Evolutionary conservation across 2,888 invertebrate genomes (phyloP).

Genomic region (Alitta virens): DNA sequence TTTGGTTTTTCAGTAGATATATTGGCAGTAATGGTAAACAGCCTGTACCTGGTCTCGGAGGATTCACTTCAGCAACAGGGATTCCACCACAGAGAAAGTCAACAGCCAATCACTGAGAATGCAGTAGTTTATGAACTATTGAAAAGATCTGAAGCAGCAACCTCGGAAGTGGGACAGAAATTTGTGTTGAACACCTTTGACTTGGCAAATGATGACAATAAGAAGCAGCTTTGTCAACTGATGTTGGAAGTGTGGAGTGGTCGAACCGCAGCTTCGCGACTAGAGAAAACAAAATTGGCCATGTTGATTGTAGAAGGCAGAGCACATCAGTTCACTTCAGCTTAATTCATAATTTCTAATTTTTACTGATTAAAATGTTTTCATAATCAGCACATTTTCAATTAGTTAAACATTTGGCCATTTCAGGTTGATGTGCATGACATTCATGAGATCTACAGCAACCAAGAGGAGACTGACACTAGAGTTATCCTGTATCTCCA

Average conservation of each 20-base stretch:
- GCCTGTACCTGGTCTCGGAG: constrained; percentile 12
- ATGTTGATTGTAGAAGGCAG: constrained; percentile 12
- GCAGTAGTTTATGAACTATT: constrained; percentile 13
- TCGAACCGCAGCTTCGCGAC: constrained; percentile 9
- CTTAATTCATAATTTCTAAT: no score
- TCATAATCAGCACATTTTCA: no score
- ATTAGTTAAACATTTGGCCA: no score
- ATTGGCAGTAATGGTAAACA: constrained; percentile 13
- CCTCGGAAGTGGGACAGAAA: constrained; percentile 14
- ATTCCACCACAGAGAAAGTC: constrained; percentile 8
- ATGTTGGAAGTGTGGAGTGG: constrained; percentile 14
- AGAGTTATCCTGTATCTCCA: constrained; percentile 17
- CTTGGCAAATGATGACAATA: constrained; percentile 15
- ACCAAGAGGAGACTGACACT: constrained; percentile 19
- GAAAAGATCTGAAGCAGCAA: constrained; percentile 19
- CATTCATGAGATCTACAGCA: background rate
- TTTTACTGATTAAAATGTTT: no score
- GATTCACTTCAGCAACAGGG: constrained; percentile 19
- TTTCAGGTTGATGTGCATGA: constrained; percentile 10
- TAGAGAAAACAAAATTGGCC: background rate
- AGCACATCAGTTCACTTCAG: constrained; percentile 5
- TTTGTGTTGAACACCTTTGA: constrained; percentile 16
- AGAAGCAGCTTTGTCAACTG: constrained; percentile 11
- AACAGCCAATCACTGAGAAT: constrained; percentile 19
- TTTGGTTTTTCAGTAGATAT: background rate